phyloP scores from a whole-genome alignment of 2,797 vertebrate genomes.

The Melanogrammus aeglefinus region DNA sequence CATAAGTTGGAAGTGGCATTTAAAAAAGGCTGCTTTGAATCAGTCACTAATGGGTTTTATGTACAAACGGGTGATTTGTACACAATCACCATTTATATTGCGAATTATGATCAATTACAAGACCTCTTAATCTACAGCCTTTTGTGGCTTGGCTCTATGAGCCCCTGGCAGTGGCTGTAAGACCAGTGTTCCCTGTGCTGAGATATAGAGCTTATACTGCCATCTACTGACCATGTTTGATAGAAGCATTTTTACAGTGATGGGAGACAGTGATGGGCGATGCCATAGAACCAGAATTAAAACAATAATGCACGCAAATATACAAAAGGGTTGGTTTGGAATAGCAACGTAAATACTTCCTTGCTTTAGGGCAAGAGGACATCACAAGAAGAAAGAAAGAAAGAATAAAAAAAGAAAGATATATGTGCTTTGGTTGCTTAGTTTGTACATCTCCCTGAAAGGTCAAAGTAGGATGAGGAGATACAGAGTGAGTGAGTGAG shows the following conservation, averaged over 20 bases:
- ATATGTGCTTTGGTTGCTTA: no score
- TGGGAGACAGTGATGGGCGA: background rate
- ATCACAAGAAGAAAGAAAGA: background rate
- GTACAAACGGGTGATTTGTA: conserved; percentile 15
- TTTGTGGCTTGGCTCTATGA: conserved; percentile 16
- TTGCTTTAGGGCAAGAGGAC: background rate
- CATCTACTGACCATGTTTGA: conserved; percentile 65
- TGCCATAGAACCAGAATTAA: background rate
- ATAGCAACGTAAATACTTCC: background rate
- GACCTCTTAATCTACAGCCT: conserved; percentile 43
- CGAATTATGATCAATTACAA: conserved; percentile 47
- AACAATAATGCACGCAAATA: background rate
- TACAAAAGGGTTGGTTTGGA: background rate
- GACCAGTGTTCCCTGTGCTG: background rate
- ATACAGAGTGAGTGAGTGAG: background rate
- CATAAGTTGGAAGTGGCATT: conserved; percentile 19
- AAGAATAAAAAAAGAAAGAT: background rate
- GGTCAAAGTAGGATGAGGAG: background rate
- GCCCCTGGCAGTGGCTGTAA: conserved; percentile 24
- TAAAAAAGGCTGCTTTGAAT: conserved; percentile 1
- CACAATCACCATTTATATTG: conserved; percentile 28
- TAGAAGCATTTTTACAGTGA: background rate
- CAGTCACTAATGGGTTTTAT: background rate
- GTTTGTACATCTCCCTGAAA: background rate
- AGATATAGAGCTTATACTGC: conserved; percentile 68